phyloP scores from a whole-genome alignment of 2,888 invertebrate genomes.

The Deroplatys truncata region DNA sequence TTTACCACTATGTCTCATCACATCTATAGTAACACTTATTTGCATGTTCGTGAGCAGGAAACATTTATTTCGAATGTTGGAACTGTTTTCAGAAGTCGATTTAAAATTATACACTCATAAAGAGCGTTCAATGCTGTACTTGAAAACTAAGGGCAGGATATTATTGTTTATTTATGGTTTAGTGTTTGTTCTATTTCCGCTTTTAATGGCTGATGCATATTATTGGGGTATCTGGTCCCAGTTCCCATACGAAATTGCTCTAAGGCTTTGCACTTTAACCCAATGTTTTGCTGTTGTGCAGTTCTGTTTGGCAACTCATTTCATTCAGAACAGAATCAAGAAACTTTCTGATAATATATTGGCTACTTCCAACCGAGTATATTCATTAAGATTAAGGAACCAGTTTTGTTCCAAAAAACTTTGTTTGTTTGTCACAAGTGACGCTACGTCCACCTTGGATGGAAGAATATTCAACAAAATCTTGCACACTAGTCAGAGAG shows the following conservation, averaged over 20 bases:
- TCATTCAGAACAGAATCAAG: background rate
- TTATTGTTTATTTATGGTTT: background rate
- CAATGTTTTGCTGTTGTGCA: background rate
- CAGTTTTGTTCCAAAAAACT: background rate
- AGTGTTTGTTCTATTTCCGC: background rate
- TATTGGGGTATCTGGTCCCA: background rate
- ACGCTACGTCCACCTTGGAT: background rate
- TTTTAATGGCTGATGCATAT: background rate
- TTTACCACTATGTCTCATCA: background rate
- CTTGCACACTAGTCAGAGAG: background rate
- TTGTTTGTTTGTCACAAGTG: background rate
- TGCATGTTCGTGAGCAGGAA: background rate
- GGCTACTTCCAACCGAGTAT: background rate
- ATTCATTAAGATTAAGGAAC: background rate
- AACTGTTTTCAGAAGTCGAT: background rate
- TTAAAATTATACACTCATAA: background rate
- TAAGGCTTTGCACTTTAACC: background rate
- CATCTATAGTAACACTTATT: background rate
- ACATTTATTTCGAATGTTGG: background rate
- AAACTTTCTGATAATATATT: background rate
- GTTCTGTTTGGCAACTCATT: background rate
- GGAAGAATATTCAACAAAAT: background rate
- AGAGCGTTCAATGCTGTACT: background rate
- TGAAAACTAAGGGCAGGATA: background rate
- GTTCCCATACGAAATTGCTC: background rate